A percentile compares a stretch with the other conserved stretches of the same genome.
These are phyloP conservation scores for Austrofundulus limnaeus DNA, from an alignment of 2,113 vertebrate genomes.

Conservation along the genomic window DNA sequence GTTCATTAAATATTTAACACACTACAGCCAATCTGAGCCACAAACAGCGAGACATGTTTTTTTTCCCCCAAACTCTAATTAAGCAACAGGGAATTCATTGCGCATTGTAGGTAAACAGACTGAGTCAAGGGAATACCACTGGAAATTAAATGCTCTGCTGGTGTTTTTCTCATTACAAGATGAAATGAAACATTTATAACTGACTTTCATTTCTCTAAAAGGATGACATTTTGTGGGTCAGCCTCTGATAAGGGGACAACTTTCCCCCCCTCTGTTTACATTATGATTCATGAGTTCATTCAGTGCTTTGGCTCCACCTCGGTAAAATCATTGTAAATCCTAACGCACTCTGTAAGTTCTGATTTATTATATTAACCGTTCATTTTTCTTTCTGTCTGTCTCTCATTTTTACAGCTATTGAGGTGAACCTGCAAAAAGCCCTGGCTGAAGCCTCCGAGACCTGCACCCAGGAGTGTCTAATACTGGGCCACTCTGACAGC, in stretches of 20 bases:
- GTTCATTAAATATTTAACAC: slow-evolving; percentile 80
- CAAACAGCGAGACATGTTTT: slow-evolving; percentile 72
- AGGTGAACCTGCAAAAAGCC: slow-evolving; percentile 93
- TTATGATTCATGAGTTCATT: slow-evolving; percentile 50
- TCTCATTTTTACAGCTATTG: slow-evolving; percentile 80
- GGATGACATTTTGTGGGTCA: slow-evolving; percentile 73
- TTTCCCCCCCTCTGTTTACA: slow-evolving; percentile 53
- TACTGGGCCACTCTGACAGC: slow-evolving; percentile 96
- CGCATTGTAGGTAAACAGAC: slow-evolving; percentile 82
- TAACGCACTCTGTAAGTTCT: slow-evolving; percentile 18
- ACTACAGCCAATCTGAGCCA: slow-evolving; percentile 70
- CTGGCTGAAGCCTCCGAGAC: slow-evolving; percentile 93
- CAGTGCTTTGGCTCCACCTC: background rate
- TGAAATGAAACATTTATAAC: slow-evolving; percentile 80
- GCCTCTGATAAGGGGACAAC: slow-evolving; percentile 58
- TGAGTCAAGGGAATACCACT: slow-evolving; percentile 74
- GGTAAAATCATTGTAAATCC: slow-evolving; percentile 22
- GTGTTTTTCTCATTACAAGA: slow-evolving; percentile 78
- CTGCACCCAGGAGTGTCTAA: slow-evolving; percentile 96
- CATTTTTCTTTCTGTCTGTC: slow-evolving; percentile 9
- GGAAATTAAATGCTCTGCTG: slow-evolving; percentile 77
- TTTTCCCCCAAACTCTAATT: slow-evolving; percentile 80
- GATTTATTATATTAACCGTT: slow-evolving; percentile 42
- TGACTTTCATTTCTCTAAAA: slow-evolving; percentile 74
- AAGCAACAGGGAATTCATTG: slow-evolving; percentile 81